Base-by-base conservation (phyloP, 2,113 vertebrate species). In the Cyprinus carpio region DNA sequence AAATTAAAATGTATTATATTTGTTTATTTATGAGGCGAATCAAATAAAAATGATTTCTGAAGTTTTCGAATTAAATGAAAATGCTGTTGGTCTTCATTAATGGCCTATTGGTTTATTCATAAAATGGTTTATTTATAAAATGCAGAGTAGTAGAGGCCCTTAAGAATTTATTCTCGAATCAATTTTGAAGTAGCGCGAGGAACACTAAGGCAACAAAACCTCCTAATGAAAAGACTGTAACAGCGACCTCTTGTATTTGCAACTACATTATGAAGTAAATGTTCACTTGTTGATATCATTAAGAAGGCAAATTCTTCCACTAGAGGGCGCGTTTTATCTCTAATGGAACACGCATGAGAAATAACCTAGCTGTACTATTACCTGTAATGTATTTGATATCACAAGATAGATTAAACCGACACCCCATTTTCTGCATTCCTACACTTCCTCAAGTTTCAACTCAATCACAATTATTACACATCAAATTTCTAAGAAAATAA, bases 281-380 rank as follows among this genome's bases (percentile, higher is more conserved):
- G 2, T 62, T n/a, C 31, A 79, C 20, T 79, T 79, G 49, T 77
- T 77, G 49, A 77, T 40, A 18, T 16, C 62, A 12, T 25, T 25
- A 10, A 37, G 58, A 62, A 23, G 9, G 9, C 27, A 40, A 40
- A 8, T 64, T 46, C 40, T 3, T 58, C 37, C 78, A 81, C 58
- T 29, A 64, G 78, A 81, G 58, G 78, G 58, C 16, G 78, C n/a
- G 23, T 64, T 65, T 65, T 46, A 75, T 74, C 71, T 25, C 5
- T 46, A 46, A 46, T 15, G 51, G 18, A 4, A 56, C 29, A 75
- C 23, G 34, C 4, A 27, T 54, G 18, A 58, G 20, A 58, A 58
- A 58, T n/a, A 58, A 58, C 29, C 54, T n/a, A 5, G 12, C 25
- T 56, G 16, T 18, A 20, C 7, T 54, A 34, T 11, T 12, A 23